Base-by-base conservation (phyloP, 2,113 vertebrate species). In the Tylochromis polylepis region DNA sequence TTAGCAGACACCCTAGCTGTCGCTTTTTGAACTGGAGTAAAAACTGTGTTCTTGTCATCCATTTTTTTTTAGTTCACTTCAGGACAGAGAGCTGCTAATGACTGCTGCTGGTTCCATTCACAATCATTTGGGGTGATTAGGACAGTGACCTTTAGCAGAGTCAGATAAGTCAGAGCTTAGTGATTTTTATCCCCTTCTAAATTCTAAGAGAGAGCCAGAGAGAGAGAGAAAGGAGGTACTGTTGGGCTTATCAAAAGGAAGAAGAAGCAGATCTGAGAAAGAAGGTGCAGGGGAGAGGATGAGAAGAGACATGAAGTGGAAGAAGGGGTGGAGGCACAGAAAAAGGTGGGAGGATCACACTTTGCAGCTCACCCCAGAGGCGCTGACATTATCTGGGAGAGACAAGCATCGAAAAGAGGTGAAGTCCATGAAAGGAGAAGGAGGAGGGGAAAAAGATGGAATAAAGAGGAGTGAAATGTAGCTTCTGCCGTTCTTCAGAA, bases 301-400 rank as follows among this genome's bases (percentile, higher is more conserved):
- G 87, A 89, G 86, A 87, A 84, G 85, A 70, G 85, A 87, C 86
- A 87, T 80, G 70, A 91, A 85, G 89, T 86, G 70, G 67, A 79
- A 65, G 85, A 88, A 67, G 51, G 36, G 15, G 51, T 82, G 62
- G 62, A 84, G 81, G 60, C 31, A 67, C 29, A 89, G 82, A 90
- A 46, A 87, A 90, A 83, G 86, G 43, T 24, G 43, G 72, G 70
- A 53, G 89, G 89, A 88, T 92, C 88, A 90, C 75, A 75, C 84
- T 81, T 88, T 43, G 78, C 58, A 81, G 46, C 85, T 91, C 91
- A 90, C 86, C 92, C 92, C 62, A 22, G 51, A 91, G 93, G 91
- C 87, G 79, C 84, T 95, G 95, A 95, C 93, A 94, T 95, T 95
- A 94, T 94, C 93, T 59, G 5, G 72, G 65, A 92, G 85, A 87